Conservation (phyloP, 1,140 invertebrate species). For the Hylyphantes graminicola region DNA sequence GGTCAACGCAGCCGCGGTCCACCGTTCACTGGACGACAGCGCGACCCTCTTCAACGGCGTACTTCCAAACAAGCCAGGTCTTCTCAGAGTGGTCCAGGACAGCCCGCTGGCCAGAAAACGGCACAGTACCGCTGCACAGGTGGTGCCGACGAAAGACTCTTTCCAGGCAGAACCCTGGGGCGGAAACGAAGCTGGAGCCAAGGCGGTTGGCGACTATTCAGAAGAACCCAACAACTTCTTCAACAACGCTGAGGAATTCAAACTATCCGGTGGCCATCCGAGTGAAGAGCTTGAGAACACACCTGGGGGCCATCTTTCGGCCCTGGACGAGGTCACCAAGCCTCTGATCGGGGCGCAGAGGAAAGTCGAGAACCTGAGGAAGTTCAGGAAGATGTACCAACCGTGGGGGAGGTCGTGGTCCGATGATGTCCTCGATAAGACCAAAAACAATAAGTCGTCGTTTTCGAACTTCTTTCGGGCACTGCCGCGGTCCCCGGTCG, state of each 20-base stretch:
- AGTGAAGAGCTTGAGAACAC: neutral
- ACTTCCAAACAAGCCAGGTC: neutral
- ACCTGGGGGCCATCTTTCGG: no score
- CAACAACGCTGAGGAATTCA: neutral
- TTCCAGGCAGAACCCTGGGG: slow-evolving; percentile 44
- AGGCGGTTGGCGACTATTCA: neutral
- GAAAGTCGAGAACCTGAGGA: slow-evolving; percentile 15
- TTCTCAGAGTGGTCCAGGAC: slow-evolving; percentile 29
- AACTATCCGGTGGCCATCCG: neutral
- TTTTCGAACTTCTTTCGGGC: slow-evolving; percentile 4
- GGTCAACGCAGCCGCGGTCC: neutral
- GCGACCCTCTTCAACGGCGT: slow-evolving; percentile 19
- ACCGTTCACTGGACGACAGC: slow-evolving; percentile 9
- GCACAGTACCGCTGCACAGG: neutral
- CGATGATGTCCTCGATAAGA: slow-evolving; percentile 20
- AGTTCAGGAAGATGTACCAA: slow-evolving; percentile 31
- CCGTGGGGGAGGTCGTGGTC: slow-evolving; percentile 44
- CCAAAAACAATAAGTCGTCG: neutral
- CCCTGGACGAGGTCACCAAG: slow-evolving; percentile 8
- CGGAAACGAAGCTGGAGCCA: slow-evolving; percentile 31
- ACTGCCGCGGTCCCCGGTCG: neutral
- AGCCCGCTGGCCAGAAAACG: slow-evolving; percentile 23
- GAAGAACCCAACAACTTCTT: neutral
- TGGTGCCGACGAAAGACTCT: slow-evolving; percentile 14
- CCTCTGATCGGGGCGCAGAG: slow-evolving; percentile 26